These are phyloP conservation scores for Onychomys arenicola DNA, from an alignment of 2,797 vertebrate genomes.

Conservation along the genomic window DNA sequence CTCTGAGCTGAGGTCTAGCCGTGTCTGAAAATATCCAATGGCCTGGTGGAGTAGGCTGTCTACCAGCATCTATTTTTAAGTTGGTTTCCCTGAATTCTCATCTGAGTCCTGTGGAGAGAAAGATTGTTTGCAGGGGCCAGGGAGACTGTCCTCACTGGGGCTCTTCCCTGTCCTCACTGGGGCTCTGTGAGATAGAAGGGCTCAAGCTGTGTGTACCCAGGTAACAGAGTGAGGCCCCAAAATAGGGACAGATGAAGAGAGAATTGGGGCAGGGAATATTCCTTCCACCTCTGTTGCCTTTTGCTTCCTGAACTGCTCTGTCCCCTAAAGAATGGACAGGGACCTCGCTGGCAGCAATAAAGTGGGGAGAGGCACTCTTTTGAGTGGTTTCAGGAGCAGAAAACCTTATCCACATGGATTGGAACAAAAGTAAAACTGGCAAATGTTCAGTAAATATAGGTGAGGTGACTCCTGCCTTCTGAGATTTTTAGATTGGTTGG, in stretches of 20 bases:
- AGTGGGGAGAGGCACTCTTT: background rate
- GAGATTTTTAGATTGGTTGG: background rate
- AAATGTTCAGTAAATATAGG: background rate
- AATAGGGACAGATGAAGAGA: too few species aligned
- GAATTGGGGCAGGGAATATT: background rate
- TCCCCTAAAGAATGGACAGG: background rate
- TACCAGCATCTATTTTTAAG: constrained; percentile 57
- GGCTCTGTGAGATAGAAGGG: background rate
- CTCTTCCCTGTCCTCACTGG: background rate
- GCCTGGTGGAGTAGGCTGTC: constrained; percentile 9
- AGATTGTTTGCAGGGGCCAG: background rate
- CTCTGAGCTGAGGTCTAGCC: constrained; percentile 49
- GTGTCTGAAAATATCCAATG: constrained; percentile 37
- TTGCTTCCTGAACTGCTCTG: background rate
- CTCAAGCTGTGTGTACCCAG: background rate
- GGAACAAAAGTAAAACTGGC: background rate
- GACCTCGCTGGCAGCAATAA: background rate
- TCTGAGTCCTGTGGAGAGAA: constrained; percentile 52
- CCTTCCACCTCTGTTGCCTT: background rate
- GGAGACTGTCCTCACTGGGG: background rate
- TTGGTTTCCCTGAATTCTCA: constrained; percentile 62
- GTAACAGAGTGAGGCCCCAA: background rate
- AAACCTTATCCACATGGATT: background rate
- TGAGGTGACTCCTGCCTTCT: background rate
- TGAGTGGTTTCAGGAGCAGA: background rate